phyloP scores from a whole-genome alignment of 2,113 vertebrate species.

The Syngnathus scovelli region DNA sequence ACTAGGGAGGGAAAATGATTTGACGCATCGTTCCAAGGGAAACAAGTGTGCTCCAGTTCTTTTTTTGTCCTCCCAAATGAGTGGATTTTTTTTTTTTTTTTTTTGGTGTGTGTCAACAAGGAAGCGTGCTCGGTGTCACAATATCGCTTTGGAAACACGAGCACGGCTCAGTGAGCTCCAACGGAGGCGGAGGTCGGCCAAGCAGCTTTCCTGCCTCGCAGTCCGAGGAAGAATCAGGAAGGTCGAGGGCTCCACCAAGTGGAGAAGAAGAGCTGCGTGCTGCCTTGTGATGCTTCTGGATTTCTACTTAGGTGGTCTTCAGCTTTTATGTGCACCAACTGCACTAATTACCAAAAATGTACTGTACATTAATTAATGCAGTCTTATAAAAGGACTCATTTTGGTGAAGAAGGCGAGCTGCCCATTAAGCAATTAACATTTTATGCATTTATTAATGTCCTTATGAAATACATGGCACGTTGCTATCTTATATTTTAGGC shows the following conservation, averaged over 20 bases:
- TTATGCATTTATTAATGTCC: too few relatives aligned
- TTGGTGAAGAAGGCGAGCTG: too few relatives aligned
- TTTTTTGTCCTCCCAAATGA: background rate
- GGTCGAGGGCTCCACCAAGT: conserved; percentile 73
- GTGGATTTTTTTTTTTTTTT: background rate
- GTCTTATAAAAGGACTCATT: too few relatives aligned
- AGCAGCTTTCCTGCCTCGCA: background rate
- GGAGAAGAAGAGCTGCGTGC: conserved; percentile 37
- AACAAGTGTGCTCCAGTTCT: background rate
- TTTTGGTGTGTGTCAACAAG: conserved; percentile 25
- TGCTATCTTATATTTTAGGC: background rate
- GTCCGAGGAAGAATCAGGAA: conserved; percentile 25
- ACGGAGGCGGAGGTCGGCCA: conserved; percentile 34
- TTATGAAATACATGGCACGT: background rate
- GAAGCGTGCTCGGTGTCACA: conserved; percentile 54
- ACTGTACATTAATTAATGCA: background rate
- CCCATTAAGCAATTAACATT: too few relatives aligned
- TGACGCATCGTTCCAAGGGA: background rate
- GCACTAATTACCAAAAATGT: background rate
- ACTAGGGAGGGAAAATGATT: background rate
- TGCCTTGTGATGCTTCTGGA: conserved; percentile 13
- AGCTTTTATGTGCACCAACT: background rate
- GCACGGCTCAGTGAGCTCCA: conserved; percentile 53
- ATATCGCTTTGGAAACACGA: conserved; percentile 61
- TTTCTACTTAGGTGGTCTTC: background rate